phyloP scores from a whole-genome alignment of 2,113 vertebrate genomes.

The Pardalotus punctatus region DNA sequence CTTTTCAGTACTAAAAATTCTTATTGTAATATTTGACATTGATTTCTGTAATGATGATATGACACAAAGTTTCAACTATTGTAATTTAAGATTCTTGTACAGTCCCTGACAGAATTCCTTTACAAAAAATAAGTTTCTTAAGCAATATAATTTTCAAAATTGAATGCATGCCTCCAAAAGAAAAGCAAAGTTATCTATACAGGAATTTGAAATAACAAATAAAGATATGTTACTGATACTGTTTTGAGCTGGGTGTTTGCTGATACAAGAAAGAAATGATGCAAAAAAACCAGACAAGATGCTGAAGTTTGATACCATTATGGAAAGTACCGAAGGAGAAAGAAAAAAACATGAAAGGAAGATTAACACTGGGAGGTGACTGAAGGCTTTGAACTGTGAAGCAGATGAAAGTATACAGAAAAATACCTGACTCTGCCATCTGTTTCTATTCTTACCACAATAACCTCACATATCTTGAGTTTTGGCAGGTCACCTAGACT shows the following conservation, averaged over 20 bases:
- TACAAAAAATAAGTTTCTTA: not conserved
- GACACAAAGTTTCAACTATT: not conserved
- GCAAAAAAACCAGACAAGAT: not conserved
- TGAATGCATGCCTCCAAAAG: not conserved
- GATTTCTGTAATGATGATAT: not conserved
- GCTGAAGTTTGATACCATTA: not conserved
- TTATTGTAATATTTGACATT: not conserved
- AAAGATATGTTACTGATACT: not conserved
- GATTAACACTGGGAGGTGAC: not conserved
- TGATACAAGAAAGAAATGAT: not conserved
- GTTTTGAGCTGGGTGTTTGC: not conserved
- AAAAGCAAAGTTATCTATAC: not conserved
- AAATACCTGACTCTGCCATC: not conserved
- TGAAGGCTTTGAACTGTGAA: slow-evolving; percentile 14
- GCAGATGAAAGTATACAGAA: not conserved
- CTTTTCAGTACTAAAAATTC: not conserved
- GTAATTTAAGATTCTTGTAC: not conserved
- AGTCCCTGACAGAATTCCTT: not conserved
- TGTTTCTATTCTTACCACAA: not conserved
- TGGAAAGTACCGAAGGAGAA: not conserved
- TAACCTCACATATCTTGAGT: not conserved
- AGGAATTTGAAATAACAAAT: not conserved
- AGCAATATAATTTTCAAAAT: not conserved
- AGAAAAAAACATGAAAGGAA: not conserved
- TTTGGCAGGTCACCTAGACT: slow-evolving; percentile 30